phyloP scores from a whole-genome alignment of 2,113 vertebrate genomes.

The Aspidoscelis tigris region DNA sequence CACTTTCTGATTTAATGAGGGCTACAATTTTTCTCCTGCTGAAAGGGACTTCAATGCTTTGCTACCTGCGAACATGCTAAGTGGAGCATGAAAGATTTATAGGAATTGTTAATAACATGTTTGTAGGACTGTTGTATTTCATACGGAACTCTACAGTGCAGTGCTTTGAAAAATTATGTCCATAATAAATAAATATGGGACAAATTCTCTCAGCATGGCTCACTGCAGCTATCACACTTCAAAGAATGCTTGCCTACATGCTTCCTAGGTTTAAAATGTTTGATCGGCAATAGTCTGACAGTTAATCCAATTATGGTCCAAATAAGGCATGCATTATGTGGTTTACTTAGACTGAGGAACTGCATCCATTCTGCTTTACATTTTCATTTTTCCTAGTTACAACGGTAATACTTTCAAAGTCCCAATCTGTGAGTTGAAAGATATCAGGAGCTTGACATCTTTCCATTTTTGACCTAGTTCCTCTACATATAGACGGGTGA shows the following conservation, averaged over 20 bases:
- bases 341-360: neutral
- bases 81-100: constrained; percentile 46
- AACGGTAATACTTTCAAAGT: neutral
- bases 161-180: constrained; percentile 45
- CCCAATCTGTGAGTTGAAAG: neutral
- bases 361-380: neutral
- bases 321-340: neutral
- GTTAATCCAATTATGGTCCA: neutral
- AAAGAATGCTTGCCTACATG: neutral
- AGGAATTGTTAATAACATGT: constrained; percentile 26
- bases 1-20: constrained; percentile 45
- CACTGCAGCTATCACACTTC: neutral
- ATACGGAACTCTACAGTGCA: constrained; percentile 35
- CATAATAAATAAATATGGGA: constrained; percentile 63
- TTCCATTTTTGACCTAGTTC: neutral
- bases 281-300: neutral
- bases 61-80: constrained; percentile 25
- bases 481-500: accelerated
- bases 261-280: neutral
- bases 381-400: neutral
- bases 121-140: constrained; percentile 55
- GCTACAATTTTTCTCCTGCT: constrained; percentile 23
- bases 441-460: constrained; percentile 3
- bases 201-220: constrained; percentile 22
- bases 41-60: constrained; percentile 23